Base-by-base conservation (phyloP, 2,797 vertebrate species). In the Peromyscus eremicus region DNA sequence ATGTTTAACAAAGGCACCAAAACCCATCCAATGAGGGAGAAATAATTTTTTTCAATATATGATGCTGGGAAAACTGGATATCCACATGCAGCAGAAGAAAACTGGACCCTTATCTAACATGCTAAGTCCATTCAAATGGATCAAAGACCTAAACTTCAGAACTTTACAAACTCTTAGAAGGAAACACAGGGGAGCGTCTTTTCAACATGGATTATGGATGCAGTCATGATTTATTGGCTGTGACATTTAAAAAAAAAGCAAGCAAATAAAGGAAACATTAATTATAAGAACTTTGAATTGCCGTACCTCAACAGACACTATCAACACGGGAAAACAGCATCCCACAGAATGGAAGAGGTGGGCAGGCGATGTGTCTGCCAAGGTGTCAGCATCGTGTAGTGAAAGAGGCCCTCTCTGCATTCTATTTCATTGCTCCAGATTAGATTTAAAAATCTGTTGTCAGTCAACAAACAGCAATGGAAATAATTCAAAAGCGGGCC, bases 191-290 rank as follows among this genome's bases (percentile, higher is more conserved):
- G 62, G 16, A 43, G 66, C 55, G 19, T 57, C 57, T 49, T 75
- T 62, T 86, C 64, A 40, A 46, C 19, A 25, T 19, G 13, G 52
- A 57, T 71, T 71, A 88, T 34, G 13, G 25, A 66, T 57, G n/a
- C 49, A 27, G 19, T 19, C 73, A 29, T 40, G 37, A 68, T 76
- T 52, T 91, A 66, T 70, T 17, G 9, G 57, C 19, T 57, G 49
- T 76, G 49, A 87, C 27, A 82, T 29, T 70, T 49, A 76, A 82
- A 17, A 12, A 4, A 80, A 8, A 79, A 84, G 23, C 46, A 49
- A 83, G 62, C 57, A 60, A 88, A 70, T 12, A 91, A 84, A 57
- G 68, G 66, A 94, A 70, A 81, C 16, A 52, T 19, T 71, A 94
- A 52, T 43, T 64, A 19, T 64, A 80, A 93, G 77, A 85, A 27